A percentile compares a stretch with the other conserved stretches of the same genome.
These are phyloP conservation scores for Oreonectes daqikongensis DNA, from an alignment of 2,797 vertebrate genomes.

Conservation along the genomic window DNA sequence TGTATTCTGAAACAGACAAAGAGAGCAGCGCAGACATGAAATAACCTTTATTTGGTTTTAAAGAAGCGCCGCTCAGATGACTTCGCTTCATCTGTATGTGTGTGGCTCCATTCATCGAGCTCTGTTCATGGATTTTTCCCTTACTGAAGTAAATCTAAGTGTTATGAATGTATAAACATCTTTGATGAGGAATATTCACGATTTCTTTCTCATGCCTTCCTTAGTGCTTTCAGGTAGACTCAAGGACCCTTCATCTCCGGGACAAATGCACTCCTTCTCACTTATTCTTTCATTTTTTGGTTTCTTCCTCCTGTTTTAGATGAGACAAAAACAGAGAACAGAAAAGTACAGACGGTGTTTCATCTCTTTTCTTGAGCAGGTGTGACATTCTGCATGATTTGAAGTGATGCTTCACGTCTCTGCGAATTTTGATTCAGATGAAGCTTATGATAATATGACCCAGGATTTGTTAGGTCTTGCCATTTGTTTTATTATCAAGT, in stretches of 20 bases:
- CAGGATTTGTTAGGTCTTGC: conserved; percentile 13
- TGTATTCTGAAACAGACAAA: conserved; percentile 12
- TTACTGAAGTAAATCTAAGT: conserved; percentile 57
- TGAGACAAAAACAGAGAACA: conserved; percentile 12
- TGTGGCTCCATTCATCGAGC: conserved; percentile 2
- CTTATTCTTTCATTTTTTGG: conserved; percentile 19
- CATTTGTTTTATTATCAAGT: not conserved
- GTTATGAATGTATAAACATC: conserved; percentile 64
- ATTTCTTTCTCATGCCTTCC: conserved; percentile 43
- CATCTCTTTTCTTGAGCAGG: not conserved
- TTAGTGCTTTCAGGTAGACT: conserved; percentile 51
- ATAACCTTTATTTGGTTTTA: conserved; percentile 14
- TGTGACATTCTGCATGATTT: conserved; percentile 16
- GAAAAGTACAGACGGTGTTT: not conserved
- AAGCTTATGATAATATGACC: not conserved
- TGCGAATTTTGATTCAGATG: conserved; percentile 6
- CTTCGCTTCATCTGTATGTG: conserved; percentile 39
- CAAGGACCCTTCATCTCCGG: conserved; percentile 27
- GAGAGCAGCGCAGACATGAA: too few relatives aligned
- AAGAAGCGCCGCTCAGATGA: conserved; percentile 4
- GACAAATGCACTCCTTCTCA: conserved; percentile 26
- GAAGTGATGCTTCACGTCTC: not conserved
- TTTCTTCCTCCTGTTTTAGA: conserved; percentile 36
- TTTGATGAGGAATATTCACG: conserved; percentile 56
- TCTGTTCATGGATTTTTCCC: conserved; percentile 51